A percentile compares a stretch with the other conserved stretches of the same genome.
Conservation (phyloP, 2,888 invertebrate species). For the Pelosia muscerda region DNA sequence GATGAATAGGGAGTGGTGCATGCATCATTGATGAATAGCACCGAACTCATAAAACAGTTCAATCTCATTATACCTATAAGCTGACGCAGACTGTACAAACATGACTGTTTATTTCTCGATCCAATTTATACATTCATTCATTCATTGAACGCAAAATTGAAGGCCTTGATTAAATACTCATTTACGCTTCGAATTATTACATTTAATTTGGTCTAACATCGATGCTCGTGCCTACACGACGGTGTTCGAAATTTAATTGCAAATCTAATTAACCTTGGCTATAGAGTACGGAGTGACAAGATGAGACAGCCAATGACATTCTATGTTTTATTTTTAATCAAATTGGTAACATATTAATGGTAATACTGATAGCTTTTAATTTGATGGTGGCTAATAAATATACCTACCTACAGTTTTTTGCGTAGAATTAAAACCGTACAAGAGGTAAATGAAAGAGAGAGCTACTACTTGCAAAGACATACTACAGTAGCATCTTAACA, state of each 20-base stretch:
- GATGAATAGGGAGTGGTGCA: neutral
- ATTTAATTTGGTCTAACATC: neutral
- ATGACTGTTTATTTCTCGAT: slow-evolving; percentile 1
- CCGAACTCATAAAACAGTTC: neutral
- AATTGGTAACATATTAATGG: too few relatives aligned
- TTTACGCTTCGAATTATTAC: neutral
- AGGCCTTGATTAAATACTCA: neutral
- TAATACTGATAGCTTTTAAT: too few relatives aligned
- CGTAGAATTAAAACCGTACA: too few relatives aligned
- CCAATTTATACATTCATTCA: neutral
- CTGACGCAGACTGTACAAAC: neutral
- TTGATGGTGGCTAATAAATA: too few relatives aligned
- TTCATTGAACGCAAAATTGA: neutral
- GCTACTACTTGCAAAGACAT: too few relatives aligned
- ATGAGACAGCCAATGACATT: neutral
- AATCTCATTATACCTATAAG: neutral
- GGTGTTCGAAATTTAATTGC: neutral
- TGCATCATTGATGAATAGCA: neutral
- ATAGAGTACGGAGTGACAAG: neutral
- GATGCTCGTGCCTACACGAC: neutral
- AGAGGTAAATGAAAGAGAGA: too few relatives aligned
- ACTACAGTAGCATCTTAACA: too few relatives aligned
- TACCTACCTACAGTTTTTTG: too few relatives aligned
- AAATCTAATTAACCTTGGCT: neutral
- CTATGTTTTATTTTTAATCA: neutral